Conservation (phyloP, 2,888 invertebrate species). For the Eumerus sabulonum region DNA sequence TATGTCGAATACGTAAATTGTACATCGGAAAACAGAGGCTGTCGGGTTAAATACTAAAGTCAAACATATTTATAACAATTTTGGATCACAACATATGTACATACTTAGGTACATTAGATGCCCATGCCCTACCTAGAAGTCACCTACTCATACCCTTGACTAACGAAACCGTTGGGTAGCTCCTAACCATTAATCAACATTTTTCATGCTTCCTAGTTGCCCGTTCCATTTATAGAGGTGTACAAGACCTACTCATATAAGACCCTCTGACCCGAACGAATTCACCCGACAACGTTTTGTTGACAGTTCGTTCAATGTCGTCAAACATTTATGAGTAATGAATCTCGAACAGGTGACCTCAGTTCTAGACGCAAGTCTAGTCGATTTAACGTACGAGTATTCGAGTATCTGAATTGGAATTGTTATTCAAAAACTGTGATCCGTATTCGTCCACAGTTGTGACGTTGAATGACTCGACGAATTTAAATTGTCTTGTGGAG, state of each 20-base stretch:
- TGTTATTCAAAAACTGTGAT: slow-evolving; percentile 38
- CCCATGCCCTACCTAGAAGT: slow-evolving; percentile 48
- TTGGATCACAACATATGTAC: slow-evolving; percentile 25
- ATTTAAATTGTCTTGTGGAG: slow-evolving; percentile 55
- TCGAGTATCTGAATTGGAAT: slow-evolving; percentile 23
- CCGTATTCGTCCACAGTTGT: slow-evolving; percentile 40
- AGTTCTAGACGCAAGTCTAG: background rate
- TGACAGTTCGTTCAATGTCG: slow-evolving; percentile 59
- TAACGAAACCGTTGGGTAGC: slow-evolving; percentile 31
- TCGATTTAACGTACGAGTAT: too few species aligned
- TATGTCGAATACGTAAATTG: too few species aligned
- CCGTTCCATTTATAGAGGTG: slow-evolving; percentile 35
- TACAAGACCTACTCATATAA: slow-evolving; percentile 14
- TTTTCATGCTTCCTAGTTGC: slow-evolving; percentile 36
- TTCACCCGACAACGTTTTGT: slow-evolving; percentile 38
- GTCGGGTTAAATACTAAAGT: slow-evolving; percentile 26
- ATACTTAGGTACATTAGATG: too few species aligned
- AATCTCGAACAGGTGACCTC: slow-evolving; percentile 48
- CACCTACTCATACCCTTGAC: too few species aligned
- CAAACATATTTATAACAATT: slow-evolving; percentile 44
- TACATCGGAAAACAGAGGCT: background rate
- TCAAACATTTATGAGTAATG: slow-evolving; percentile 51
- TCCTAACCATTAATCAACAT: slow-evolving; percentile 60
- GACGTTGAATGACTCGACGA: slow-evolving; percentile 58
- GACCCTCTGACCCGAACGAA: slow-evolving; percentile 47